Evolutionary conservation across 2,113 vertebrate genomes (phyloP), one percentile per base, ranked within the genome.

Genomic region (Pedionomus torquatus): DNA sequence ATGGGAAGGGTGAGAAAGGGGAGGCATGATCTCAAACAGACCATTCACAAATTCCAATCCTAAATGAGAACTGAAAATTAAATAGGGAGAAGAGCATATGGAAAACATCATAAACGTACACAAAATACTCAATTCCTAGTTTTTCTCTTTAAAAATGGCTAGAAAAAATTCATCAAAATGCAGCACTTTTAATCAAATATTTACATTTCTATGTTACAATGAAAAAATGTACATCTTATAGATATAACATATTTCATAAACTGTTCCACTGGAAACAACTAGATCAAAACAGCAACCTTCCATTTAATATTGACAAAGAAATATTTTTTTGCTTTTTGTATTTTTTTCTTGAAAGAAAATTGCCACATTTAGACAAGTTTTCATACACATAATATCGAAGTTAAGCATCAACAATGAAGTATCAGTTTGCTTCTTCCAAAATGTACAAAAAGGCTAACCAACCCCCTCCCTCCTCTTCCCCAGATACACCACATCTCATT

Each of bases 201-300:
- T 99, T 99, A 99, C 99, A 99, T 96, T 98, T 98, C 97, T 98
- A 99, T 99, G 99, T 99, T 99, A 99, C 98, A 99, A 97, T 97
- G 98, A 98, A 97, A 98, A 99, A 99, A 99, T 98, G 98, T 99
- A 99, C 98, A 99, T 98, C 98, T 98, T 98, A 98, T 98, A 98
- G 98, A n/a, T n/a, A n/a, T n/a, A 98, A 98, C 98, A 98, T 98
- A 98, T 98, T 98, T 98, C 97, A 98, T 98, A 97, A 98, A 98
- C 96, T 93, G 97, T 97, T 98, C 96, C 97, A 97, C 98, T 98
- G 97, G 97, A 98, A 98, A 98, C 83, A 66, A 98, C 96, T 96
- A 97, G 98, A 97, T 98, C 97, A 97, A 98, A 97, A 98, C 97
- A 98, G 98, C 97, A 97, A 96, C 93, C 97, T 98, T 98, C 98